phyloP scores from a whole-genome alignment of 2,888 invertebrate species.

The Himalopsyche tibetana region DNA sequence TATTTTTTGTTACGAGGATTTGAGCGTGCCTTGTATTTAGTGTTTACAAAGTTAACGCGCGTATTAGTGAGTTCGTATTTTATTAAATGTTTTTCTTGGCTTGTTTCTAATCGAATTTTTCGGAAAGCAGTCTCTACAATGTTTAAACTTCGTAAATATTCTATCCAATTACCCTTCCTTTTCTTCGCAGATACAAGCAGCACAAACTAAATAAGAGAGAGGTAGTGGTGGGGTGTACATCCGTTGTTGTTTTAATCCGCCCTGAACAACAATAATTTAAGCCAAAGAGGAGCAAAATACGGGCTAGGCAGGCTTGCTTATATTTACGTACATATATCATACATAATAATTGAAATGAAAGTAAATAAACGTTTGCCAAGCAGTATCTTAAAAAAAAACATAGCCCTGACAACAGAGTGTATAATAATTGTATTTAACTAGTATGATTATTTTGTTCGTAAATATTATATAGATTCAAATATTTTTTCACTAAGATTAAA shows the following conservation, averaged over 20 bases:
- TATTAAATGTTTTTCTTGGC: slow-evolving; percentile 26
- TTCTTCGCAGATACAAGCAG: slow-evolving; percentile 45
- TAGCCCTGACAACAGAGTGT: too few species aligned
- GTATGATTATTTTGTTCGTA: too few species aligned
- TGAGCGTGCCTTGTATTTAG: background rate
- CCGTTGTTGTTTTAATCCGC: background rate
- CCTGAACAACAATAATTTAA: too few species aligned
- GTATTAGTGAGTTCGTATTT: slow-evolving; percentile 14
- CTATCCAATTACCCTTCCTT: slow-evolving; percentile 55
- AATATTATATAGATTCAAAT: too few species aligned
- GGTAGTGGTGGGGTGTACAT: background rate
- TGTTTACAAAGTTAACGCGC: background rate
- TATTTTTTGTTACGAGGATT: background rate
- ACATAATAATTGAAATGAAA: too few species aligned
- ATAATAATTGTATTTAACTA: too few species aligned
- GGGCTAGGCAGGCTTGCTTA: too few species aligned
- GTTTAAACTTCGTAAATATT: slow-evolving; percentile 59
- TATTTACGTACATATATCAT: too few species aligned
- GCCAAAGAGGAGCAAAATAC: too few species aligned
- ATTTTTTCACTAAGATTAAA: too few species aligned
- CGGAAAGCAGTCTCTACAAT: slow-evolving; percentile 41
- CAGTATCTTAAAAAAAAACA: too few species aligned
- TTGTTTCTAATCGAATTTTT: slow-evolving; percentile 15
- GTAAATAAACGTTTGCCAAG: too few species aligned
- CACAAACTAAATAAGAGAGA: slow-evolving; percentile 51